A percentile compares a stretch with the other conserved stretches of the same genome.
Evolutionary conservation across 2,888 invertebrate species (phyloP).

Genomic region (Limenitis arthemis): DNA sequence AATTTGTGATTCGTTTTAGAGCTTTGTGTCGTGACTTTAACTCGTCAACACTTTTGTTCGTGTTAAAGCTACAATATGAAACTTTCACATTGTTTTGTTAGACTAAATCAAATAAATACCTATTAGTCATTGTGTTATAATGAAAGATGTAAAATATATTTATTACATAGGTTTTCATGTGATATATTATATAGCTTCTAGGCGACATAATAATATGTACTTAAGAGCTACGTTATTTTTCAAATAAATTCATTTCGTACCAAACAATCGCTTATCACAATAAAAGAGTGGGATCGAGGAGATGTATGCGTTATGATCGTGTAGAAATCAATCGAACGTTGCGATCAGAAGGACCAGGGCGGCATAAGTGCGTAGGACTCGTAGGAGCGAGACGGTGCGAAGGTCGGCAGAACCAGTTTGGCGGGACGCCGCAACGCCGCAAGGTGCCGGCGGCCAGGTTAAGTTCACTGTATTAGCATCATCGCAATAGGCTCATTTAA

Average conservation of each 20-base stretch:
- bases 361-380: constrained; percentile 49
- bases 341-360: constrained; percentile 54
- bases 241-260: neutral
- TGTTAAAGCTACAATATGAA: neutral
- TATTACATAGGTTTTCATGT: too few relatives aligned
- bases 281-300: neutral
- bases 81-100: constrained; percentile 10
- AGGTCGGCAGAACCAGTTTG: constrained; percentile 68
- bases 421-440: constrained; percentile 58
- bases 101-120: neutral
- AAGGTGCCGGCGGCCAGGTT: constrained; percentile 65
- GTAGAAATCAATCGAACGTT: constrained; percentile 54
- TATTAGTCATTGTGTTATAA: too few relatives aligned
- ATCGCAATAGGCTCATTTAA: constrained; percentile 63
- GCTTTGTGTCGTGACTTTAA: constrained; percentile 12
- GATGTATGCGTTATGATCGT: constrained; percentile 27
- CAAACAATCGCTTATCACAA: neutral
- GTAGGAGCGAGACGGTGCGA: constrained; percentile 50
- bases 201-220: neutral
- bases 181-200: too few relatives aligned
- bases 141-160: too few relatives aligned
- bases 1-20: constrained; percentile 16
- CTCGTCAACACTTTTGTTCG: constrained; percentile 9
- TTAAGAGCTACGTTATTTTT: neutral
- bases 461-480: constrained; percentile 66